Conservation (phyloP, 2,113 vertebrate species). For the Halichoerus grypus region DNA sequence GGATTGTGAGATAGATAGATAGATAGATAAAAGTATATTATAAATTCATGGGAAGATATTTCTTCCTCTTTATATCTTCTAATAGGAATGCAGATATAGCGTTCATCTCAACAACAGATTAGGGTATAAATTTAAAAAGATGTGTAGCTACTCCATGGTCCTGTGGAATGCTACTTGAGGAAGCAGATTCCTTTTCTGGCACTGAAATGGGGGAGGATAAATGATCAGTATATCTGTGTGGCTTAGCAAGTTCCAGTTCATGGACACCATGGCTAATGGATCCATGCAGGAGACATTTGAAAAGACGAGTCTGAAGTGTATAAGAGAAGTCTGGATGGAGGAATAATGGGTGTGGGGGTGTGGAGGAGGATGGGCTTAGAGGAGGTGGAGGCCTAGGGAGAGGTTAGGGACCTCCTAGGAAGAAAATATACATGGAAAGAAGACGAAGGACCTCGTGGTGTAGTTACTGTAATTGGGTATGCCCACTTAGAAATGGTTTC, state of each 20-base stretch:
- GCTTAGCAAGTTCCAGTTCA: not conserved
- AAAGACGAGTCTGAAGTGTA: not conserved
- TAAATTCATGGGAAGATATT: not conserved
- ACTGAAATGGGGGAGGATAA: conserved; percentile 14
- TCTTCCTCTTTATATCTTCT: not conserved
- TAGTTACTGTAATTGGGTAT: not conserved
- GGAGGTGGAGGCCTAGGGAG: not conserved
- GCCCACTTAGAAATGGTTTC: conserved; percentile 31
- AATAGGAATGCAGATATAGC: not conserved
- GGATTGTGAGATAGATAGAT: not conserved
- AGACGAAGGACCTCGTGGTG: not conserved
- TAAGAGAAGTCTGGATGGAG: not conserved
- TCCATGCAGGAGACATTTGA: not conserved
- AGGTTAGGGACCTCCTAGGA: not conserved
- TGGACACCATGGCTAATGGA: not conserved
- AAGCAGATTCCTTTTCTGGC: not conserved
- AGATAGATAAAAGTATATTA: not conserved
- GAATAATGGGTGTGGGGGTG: not conserved
- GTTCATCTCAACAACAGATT: conserved; percentile 19
- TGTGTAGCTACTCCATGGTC: not conserved
- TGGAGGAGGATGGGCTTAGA: not conserved
- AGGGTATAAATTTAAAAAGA: not conserved
- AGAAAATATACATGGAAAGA: not conserved
- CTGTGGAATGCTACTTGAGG: not conserved
- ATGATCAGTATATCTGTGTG: not conserved